A percentile compares a stretch with the other conserved stretches of the same genome.
Conservation (phyloP, 2,113 vertebrate genomes). For the Thamnaconus septentrionalis region DNA sequence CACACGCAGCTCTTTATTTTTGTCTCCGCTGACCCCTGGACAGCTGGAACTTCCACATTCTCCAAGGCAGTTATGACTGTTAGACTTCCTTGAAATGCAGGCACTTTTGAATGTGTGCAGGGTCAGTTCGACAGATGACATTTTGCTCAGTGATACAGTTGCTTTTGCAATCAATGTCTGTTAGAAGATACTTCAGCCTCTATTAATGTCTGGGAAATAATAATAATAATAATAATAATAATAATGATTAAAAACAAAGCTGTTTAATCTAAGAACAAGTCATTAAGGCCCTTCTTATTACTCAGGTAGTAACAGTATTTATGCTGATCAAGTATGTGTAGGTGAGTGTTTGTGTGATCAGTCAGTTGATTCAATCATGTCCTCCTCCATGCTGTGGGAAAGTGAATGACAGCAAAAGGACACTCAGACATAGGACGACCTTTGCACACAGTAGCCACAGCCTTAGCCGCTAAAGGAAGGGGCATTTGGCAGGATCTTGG, state of each 20-base stretch:
- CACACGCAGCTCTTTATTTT: not conserved
- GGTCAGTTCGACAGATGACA: too few relatives aligned
- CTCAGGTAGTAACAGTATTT: not conserved
- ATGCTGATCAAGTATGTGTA: not conserved
- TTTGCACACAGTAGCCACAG: conserved; percentile 36
- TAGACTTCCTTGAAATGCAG: too few relatives aligned
- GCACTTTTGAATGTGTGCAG: too few relatives aligned
- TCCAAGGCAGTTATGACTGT: too few relatives aligned
- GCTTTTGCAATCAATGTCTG: too few relatives aligned
- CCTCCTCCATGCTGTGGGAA: conserved; percentile 33
- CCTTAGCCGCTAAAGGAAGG: not conserved
- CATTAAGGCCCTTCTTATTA: not conserved
- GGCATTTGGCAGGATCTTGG: conserved; percentile 34
- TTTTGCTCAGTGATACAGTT: too few relatives aligned
- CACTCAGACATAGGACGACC: conserved; percentile 60
- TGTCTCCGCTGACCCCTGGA: not conserved
- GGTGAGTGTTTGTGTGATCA: not conserved
- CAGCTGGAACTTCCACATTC: not conserved
- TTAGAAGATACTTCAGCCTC: too few relatives aligned
- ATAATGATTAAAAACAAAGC: too few relatives aligned
- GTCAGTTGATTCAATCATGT: conserved; percentile 46
- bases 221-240: too few relatives aligned
- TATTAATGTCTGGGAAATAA: too few relatives aligned
- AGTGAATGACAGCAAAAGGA: conserved; percentile 46
- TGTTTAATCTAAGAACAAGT: too few relatives aligned